A percentile compares a stretch with the other conserved stretches of the same genome.
These are phyloP conservation scores for Rousettus leschenaultii DNA, from an alignment of 2,113 vertebrate species.

Conservation along the genomic window DNA sequence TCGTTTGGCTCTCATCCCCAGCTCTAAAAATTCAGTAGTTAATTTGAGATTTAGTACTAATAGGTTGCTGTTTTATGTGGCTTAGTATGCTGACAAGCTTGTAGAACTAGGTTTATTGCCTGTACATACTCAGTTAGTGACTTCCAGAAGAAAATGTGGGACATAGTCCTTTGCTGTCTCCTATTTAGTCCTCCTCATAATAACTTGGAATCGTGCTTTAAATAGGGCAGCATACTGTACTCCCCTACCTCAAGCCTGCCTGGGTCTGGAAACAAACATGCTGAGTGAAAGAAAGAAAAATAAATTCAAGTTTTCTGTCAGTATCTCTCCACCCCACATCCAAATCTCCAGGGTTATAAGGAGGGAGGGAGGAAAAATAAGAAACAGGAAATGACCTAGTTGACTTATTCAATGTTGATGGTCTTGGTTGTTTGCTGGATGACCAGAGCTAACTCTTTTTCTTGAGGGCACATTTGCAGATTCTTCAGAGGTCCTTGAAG, in stretches of 20 bases:
- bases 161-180: not conserved
- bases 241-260: not conserved
- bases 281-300: not conserved
- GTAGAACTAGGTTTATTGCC: not conserved
- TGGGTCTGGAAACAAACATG: not conserved
- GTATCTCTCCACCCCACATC: not conserved
- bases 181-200: not conserved
- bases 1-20: not conserved
- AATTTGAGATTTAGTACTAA: slow-evolving; percentile 27
- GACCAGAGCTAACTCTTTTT: not conserved
- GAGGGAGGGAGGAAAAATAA: not conserved
- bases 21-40: slow-evolving; percentile 24
- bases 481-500: not conserved
- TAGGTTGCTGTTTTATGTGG: not conserved
- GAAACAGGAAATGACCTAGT: not conserved
- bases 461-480: not conserved
- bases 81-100: not conserved
- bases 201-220: not conserved
- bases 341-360: not conserved
- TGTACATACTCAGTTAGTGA: not conserved
- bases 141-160: not conserved
- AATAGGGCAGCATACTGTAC: not conserved
- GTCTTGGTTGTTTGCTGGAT: not conserved
- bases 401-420: not conserved
- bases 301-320: not conserved